Conservation (phyloP, 2,113 vertebrate genomes). For the Orientallactaga bullata region DNA sequence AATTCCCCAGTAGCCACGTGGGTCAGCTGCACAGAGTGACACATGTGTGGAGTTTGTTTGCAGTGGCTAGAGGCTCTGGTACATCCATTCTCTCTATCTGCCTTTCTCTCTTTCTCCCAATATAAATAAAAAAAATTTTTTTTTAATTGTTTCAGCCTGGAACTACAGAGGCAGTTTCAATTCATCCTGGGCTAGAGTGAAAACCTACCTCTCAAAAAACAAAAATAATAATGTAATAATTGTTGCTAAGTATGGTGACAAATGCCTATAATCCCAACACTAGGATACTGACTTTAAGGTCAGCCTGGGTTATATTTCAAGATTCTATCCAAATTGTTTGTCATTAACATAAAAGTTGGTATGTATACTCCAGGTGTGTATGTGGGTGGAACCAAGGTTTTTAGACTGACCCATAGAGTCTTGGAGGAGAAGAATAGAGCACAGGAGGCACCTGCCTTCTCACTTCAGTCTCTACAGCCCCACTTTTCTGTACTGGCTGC, state of each 20-base stretch:
- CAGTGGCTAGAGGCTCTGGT: too few species aligned
- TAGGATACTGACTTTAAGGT: background rate
- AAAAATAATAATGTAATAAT: too few species aligned
- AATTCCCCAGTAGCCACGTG: too few species aligned
- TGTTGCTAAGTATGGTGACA: background rate
- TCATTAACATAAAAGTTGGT: background rate
- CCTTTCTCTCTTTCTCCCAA: too few species aligned
- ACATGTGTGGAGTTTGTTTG: too few species aligned
- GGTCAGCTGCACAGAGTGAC: too few species aligned
- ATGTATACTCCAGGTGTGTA: background rate
- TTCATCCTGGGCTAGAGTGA: too few species aligned
- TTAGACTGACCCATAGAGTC: background rate
- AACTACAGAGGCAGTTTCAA: too few species aligned
- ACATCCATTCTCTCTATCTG: too few species aligned
- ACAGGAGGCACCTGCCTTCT: background rate
- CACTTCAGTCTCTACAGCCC: background rate
- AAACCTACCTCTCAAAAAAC: background rate
- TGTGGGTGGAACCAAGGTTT: background rate
- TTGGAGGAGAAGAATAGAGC: background rate
- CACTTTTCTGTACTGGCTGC: background rate
- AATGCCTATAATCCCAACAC: background rate
- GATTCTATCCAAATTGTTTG: background rate
- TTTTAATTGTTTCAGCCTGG: too few species aligned
- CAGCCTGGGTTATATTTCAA: background rate
- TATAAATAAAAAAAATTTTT: too few species aligned